Evolutionary conservation across 2,113 vertebrate species (phyloP), one percentile per base, ranked within the genome.

Genomic region (Echinops telfairi): DNA sequence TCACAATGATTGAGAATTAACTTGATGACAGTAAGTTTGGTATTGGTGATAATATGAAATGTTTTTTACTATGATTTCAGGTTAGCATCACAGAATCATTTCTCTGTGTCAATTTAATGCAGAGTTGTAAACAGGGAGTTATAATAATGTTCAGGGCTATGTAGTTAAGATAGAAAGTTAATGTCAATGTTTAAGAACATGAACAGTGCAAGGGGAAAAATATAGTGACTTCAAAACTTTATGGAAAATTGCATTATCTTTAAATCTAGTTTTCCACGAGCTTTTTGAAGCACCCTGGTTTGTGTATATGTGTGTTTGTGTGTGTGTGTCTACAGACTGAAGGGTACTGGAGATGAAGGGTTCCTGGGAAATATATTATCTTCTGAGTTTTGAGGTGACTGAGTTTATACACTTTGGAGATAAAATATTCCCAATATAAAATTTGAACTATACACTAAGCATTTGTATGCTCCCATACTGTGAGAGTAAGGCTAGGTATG

Each of bases 351-450:
- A 53, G 53, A 58, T 88, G 88, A 57, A 83, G 93, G 78, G 29
- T 47, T 82, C 12, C 78, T 88, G 75, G 20, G 70, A 94, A 85
- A 90, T n/a, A 58, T 17, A 17, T 47, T 88, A 91, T 58, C n/a
- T 78, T 6, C 23, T 80, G 11, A 16, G 87, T 89, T 92, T 96
- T 93, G 25, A 60, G 43, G 40, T 92, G 58, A 33, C 31, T 92
- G 76, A 88, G 79, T 95, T 64, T 89, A 77, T 89, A 96, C 6
- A 94, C 73, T 94, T 93, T 66, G 85, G 84, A 87, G 83, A 94
- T 92, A n/a, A 97, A 96, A 70, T 93, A 25, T 38, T 84, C 88
- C 79, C 93, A 81, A 47, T 76, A 64, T 94, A 86, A 96, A 97
- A 88, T 84, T 95, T 73, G 85, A 90, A 81, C 84, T 36, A 92